Evolutionary conservation across 1,140 invertebrate species (phyloP).

Genomic region (Aphaenogaster floridana): DNA sequence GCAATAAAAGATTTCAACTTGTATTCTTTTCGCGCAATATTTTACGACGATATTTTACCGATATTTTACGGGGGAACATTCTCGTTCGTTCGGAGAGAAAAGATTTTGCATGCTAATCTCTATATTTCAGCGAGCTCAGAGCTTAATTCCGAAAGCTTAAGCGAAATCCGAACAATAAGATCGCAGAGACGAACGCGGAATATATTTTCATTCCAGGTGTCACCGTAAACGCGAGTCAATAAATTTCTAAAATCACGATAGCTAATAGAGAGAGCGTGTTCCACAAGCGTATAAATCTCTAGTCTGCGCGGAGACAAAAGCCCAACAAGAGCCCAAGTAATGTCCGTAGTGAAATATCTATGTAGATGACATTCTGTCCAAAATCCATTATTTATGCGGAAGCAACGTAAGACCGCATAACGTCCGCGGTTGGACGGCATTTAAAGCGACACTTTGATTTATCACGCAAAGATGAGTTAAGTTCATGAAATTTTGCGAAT

Average conservation of each 20-base stretch:
- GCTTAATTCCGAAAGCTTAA: not conserved
- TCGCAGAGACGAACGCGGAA: not conserved
- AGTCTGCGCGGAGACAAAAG: not conserved
- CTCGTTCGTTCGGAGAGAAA: not conserved
- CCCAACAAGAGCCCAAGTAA: constrained; percentile 13
- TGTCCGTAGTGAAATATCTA: constrained; percentile 19
- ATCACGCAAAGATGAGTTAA: constrained; percentile 14
- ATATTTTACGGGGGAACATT: not conserved
- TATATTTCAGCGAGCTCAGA: not conserved
- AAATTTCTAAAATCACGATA: constrained; percentile 34
- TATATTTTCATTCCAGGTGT: not conserved
- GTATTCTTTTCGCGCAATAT: not conserved
- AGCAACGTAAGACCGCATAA: not conserved
- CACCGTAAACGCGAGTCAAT: not conserved
- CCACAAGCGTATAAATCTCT: constrained; percentile 36
- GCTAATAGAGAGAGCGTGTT: constrained; percentile 17
- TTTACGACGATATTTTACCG: not conserved
- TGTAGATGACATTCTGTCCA: constrained; percentile 19
- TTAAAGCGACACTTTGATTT: constrained; percentile 1
- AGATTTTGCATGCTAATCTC: not conserved
- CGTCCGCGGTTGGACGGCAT: not conserved
- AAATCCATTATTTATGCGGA: constrained; percentile 23
- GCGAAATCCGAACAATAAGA: not conserved
- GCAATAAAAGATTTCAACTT: constrained; percentile 7
- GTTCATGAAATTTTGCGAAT: not conserved